Conservation (phyloP, 2,113 vertebrate genomes). For the Anthoscopus minutus region DNA sequence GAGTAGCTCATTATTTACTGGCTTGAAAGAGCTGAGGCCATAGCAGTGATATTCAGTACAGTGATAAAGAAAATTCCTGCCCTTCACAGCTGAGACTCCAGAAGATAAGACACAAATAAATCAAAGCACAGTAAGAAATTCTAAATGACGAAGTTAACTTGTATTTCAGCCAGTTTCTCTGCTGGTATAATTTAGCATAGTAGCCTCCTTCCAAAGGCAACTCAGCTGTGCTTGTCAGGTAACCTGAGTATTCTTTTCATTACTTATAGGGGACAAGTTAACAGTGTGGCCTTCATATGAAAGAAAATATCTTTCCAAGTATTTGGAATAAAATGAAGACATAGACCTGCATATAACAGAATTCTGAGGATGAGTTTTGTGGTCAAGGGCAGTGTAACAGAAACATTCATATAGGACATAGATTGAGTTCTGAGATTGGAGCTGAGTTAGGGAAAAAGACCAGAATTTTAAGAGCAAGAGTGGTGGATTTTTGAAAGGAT, state of each 20-base stretch:
- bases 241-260: neutral
- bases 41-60: neutral
- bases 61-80: slow-evolving; percentile 3
- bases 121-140: slow-evolving; percentile 30
- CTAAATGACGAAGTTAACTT: neutral
- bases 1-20: slow-evolving; percentile 32
- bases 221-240: neutral
- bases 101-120: slow-evolving; percentile 12
- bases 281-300: neutral
- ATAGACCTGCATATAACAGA: neutral
- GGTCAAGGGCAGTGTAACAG: neutral
- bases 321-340: neutral
- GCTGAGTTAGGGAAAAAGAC: neutral
- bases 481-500: neutral
- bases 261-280: neutral
- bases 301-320: neutral
- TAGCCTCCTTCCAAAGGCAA: neutral
- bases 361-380: neutral
- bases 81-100: slow-evolving; percentile 6
- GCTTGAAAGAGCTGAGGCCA: neutral
- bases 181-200: neutral
- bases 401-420: neutral
- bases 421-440: neutral
- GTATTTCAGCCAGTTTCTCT: neutral
- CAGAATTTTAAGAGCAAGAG: neutral